Percentiles rank a stretch among this genome's conserved stretches.
phyloP scores from a whole-genome alignment of 1,140 invertebrate genomes.

The Archivesica marissinica region DNA sequence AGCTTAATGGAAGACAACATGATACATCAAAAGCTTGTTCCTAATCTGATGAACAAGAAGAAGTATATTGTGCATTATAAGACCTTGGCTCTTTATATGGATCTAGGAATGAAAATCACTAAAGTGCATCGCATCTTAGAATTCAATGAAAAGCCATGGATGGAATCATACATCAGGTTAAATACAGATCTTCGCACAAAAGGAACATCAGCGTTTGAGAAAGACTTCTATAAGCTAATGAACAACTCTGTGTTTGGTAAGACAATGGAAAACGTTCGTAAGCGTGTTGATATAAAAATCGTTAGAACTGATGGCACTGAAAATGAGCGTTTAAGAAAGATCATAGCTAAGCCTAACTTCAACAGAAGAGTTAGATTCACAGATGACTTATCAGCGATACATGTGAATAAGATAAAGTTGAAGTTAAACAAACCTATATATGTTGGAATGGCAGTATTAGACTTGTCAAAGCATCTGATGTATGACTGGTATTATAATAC shows the following conservation, averaged over 20 bases:
- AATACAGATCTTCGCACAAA: conserved; percentile 75
- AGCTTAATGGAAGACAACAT: background rate
- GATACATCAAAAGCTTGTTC: conserved; percentile 38
- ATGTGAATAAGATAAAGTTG: conserved; percentile 62
- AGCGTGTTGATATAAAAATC: conserved; percentile 34
- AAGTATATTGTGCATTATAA: conserved; percentile 63
- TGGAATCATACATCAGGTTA: conserved; percentile 63
- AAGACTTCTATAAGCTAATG: conserved; percentile 20
- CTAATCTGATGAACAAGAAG: conserved; percentile 41
- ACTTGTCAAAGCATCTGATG: conserved; percentile 61
- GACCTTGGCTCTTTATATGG: conserved; percentile 54
- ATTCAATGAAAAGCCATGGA: conserved; percentile 61
- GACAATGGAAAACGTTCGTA: conserved; percentile 32
- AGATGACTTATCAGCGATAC: conserved; percentile 68
- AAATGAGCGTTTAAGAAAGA: conserved; percentile 60
- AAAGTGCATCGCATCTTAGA: conserved; percentile 60
- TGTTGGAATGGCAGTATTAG: conserved; percentile 68
- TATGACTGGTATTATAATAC: conserved; percentile 76
- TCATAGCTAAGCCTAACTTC: conserved; percentile 80
- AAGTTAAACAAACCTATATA: conserved; percentile 71
- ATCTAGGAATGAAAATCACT: conserved; percentile 55
- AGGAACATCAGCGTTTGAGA: conserved; percentile 29
- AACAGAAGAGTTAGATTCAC: conserved; percentile 78
- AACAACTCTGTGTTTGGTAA: conserved; percentile 80
- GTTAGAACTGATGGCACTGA: too few species aligned